A percentile compares a stretch with the other conserved stretches of the same genome.
These are phyloP conservation scores for Malurus leucopterus DNA, from an alignment of 2,797 vertebrate genomes.

Conservation along the genomic window DNA sequence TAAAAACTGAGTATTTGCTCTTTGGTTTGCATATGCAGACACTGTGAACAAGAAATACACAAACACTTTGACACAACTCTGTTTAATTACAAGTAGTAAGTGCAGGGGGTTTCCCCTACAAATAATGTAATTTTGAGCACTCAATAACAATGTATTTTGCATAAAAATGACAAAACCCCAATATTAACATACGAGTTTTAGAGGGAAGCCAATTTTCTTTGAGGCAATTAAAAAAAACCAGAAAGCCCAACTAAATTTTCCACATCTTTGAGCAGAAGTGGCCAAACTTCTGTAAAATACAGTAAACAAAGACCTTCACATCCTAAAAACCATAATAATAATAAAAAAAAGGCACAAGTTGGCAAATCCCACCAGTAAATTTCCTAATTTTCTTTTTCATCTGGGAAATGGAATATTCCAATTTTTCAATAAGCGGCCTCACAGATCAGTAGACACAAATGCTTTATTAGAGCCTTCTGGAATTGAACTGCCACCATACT, in stretches of 20 bases:
- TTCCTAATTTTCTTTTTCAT: not conserved
- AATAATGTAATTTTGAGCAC: not conserved
- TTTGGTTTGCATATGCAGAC: not conserved
- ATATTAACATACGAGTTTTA: not conserved
- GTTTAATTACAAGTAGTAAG: not conserved
- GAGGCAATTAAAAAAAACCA: accelerated
- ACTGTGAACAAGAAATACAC: not conserved
- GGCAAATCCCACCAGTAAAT: not conserved
- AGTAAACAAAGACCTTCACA: not conserved
- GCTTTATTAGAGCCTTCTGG: not conserved
- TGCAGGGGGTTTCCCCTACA: accelerated
- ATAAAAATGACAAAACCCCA: not conserved
- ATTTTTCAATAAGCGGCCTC: not conserved
- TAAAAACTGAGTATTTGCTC: not conserved
- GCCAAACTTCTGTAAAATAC: not conserved
- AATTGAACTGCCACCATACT: not conserved
- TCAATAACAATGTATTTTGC: not conserved
- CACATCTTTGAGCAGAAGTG: not conserved
- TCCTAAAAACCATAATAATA: not conserved
- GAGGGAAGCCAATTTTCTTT: not conserved
- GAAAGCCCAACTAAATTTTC: not conserved
- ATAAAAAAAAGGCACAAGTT: not conserved
- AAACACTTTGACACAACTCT: not conserved
- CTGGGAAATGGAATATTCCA: not conserved
- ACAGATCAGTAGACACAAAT: not conserved